A percentile compares a stretch with the other conserved stretches of the same genome.
phyloP scores from a whole-genome alignment of 1,140 invertebrate species.

The Helicorthomorpha holstii region DNA sequence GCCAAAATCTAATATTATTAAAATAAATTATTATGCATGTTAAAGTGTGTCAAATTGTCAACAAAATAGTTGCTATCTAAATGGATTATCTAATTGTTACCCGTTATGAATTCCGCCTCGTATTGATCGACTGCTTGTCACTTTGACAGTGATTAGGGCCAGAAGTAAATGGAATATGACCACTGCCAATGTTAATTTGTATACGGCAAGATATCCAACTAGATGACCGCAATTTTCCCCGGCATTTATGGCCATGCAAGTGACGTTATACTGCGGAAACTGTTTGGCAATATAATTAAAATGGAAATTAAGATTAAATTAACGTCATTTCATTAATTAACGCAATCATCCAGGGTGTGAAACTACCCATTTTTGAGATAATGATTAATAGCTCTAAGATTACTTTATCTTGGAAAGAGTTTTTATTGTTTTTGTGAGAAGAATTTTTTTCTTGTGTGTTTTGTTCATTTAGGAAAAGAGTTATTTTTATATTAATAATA shows the following conservation, averaged over 20 bases:
- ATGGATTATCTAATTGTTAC: too few species aligned
- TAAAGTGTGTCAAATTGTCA: too few species aligned
- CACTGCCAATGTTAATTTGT: constrained; percentile 27
- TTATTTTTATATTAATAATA: too few species aligned
- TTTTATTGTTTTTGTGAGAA: neutral
- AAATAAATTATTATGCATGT: constrained; percentile 3
- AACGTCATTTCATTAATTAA: neutral
- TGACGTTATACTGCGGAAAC: constrained; percentile 25
- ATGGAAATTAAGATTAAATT: neutral
- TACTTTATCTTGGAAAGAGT: neutral
- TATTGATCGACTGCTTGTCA: constrained; percentile 24
- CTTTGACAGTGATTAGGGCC: constrained; percentile 23
- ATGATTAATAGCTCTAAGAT: neutral
- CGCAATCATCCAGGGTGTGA: neutral
- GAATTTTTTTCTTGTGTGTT: too few species aligned
- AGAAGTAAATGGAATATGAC: constrained; percentile 25
- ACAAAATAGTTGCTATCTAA: too few species aligned
- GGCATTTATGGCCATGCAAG: constrained; percentile 22
- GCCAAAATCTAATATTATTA: constrained; percentile 17
- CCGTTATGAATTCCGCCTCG: constrained; percentile 29
- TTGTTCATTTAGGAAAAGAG: too few species aligned
- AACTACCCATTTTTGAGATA: neutral
- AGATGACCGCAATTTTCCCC: constrained; percentile 26
- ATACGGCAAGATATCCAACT: constrained; percentile 30
- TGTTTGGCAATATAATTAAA: constrained; percentile 16